Base-by-base conservation (phyloP, 37 sponge, comb jelly and placozoan species). In the Diacarnus erythraeanus region DNA sequence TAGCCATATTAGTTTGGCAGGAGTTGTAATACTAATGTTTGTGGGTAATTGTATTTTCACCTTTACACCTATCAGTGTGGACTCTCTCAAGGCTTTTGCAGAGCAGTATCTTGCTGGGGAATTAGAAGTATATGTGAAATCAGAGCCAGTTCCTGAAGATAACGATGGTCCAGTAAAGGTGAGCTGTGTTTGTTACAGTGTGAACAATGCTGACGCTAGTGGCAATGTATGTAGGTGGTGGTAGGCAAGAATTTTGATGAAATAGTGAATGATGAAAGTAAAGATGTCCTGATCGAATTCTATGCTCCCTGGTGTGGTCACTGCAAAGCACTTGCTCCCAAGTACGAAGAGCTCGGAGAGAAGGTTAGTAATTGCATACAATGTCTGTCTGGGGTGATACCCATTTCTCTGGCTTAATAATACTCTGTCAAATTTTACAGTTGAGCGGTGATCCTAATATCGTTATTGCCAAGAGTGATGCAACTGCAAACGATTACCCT, bases 231-330 rank as follows among this genome's bases (percentile, higher is more conserved):
- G 22, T 67, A 95, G 95, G 90, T 92, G 9, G 87, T 95, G 12
- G 96, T 95, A 26, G 96, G 89, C 4, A 76, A 83, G 78, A 95
- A 80, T 47, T 95, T 95, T 92, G 96, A 92, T 69, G 87, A 82
- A 40, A 82, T 95, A 44, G 96, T 95, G 30, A 89, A 89, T 38
- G 90, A 95, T 47, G 78, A 85, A 0, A 57, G 79, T 3, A 92
- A 95, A 42, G 96, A 95, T 85, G 93, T 92, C 25, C 85, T 95
- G 59, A 67, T 95, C 29, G 96, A 95, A 80, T 95, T 95, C 83
- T 95, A 95, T 86, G 96, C 96, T 33, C 96, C 96, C 0, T 95
- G 96, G 96, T 95, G 96, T 76, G 96, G 96, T 10, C 96, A 95
- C 83, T 95, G 96, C 83, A 95, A 95, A 81, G 58, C 87, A 8